Conservation (phyloP, 2,113 vertebrate species). For the Bos taurus region DNA sequence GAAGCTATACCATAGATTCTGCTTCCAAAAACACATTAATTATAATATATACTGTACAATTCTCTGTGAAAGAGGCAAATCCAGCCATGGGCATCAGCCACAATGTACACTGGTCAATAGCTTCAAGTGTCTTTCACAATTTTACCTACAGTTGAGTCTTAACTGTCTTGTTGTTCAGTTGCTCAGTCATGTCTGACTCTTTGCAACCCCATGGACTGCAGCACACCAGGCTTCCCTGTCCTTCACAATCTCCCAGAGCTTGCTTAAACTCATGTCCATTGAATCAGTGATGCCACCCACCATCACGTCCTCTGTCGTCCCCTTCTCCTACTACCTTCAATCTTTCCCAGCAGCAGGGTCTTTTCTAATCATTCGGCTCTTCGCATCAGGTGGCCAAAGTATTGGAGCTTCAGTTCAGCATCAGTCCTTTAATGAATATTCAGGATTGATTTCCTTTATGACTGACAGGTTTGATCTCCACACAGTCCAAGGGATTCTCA, state of each 20-base stretch:
- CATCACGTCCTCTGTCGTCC: background rate
- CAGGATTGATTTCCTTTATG: background rate
- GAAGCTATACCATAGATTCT: background rate
- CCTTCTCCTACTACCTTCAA: background rate
- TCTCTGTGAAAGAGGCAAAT: background rate
- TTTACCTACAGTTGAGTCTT: background rate
- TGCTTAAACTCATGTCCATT: background rate
- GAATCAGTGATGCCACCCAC: background rate
- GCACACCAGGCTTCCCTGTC: background rate
- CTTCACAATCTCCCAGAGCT: background rate
- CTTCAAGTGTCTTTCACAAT: background rate
- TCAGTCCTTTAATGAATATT: background rate
- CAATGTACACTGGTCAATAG: too few relatives aligned
- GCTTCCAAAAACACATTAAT: background rate
- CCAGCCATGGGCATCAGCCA: accelerated
- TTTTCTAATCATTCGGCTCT: background rate
- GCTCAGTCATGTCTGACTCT: background rate
- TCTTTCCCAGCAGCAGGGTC: background rate
- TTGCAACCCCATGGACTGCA: background rate
- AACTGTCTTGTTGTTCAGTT: background rate
- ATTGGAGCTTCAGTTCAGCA: background rate
- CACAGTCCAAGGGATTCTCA: background rate
- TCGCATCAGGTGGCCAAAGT: background rate
- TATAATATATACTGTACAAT: background rate
- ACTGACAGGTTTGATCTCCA: background rate